Evolutionary conservation across 2,797 vertebrate genomes (phyloP).

Genomic region (Liasis olivaceus): DNA sequence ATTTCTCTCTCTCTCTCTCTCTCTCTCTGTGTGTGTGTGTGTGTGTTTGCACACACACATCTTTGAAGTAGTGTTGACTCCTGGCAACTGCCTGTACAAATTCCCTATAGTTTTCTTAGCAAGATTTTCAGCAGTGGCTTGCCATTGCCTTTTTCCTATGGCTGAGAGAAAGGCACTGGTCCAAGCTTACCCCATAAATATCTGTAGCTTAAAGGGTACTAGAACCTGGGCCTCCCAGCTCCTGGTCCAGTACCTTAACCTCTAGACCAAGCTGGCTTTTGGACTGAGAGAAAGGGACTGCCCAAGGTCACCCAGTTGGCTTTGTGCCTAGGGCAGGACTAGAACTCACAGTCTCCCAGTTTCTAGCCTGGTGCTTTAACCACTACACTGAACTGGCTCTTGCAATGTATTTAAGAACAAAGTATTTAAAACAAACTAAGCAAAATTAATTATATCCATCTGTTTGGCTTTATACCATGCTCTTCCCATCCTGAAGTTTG

Average conservation of each 20-base stretch:
- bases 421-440: neutral
- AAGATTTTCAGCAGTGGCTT: neutral
- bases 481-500: slow-evolving; percentile 26
- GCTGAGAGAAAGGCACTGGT: neutral
- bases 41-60: neutral
- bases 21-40: neutral
- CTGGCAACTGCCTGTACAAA: neutral
- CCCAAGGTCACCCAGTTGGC: neutral
- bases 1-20: too few relatives aligned
- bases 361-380: neutral
- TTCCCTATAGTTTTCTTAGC: neutral
- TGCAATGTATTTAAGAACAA: neutral
- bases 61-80: neutral
- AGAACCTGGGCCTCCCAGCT: too few relatives aligned
- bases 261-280: too few relatives aligned
- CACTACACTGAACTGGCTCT: neutral
- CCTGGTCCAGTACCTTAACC: too few relatives aligned
- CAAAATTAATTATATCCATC: neutral
- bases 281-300: neutral
- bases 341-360: neutral
- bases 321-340: too few relatives aligned
- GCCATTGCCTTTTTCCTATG: neutral
- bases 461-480: neutral
- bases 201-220: too few relatives aligned
- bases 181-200: neutral